phyloP scores from a whole-genome alignment of 2,888 invertebrate species.

The Parapristionchus giblindavisi region DNA sequence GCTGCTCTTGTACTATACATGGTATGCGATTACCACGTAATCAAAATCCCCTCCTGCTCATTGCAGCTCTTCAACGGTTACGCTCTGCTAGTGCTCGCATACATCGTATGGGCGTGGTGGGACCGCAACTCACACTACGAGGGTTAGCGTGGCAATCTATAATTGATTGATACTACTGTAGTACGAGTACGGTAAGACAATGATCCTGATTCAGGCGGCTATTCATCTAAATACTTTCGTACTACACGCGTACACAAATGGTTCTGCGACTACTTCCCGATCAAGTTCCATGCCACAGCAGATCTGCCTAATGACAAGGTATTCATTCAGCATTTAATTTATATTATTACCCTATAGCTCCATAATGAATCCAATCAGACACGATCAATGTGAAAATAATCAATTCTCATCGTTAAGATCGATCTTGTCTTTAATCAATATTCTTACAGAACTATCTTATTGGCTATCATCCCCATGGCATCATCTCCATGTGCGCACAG shows the following conservation, averaged over 20 bases:
- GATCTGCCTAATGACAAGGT: conserved; percentile 78
- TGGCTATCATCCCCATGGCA: conserved; percentile 89
- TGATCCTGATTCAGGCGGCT: conserved; percentile 45
- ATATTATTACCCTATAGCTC: too few relatives aligned
- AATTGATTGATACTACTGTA: not conserved
- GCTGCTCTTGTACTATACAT: conserved; percentile 72
- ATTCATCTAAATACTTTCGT: conserved; percentile 52
- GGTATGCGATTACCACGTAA: conserved; percentile 35
- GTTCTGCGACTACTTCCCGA: conserved; percentile 85
- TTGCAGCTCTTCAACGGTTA: not conserved
- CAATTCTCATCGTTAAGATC: too few relatives aligned
- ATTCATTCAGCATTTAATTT: too few relatives aligned
- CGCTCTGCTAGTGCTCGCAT: conserved; percentile 36
- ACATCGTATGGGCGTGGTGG: conserved; percentile 76
- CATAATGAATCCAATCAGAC: not conserved
- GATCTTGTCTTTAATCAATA: not conserved
- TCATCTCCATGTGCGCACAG: conserved; percentile 83
- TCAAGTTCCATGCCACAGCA: conserved; percentile 82
- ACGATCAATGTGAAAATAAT: too few relatives aligned
- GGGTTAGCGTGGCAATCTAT: conserved; percentile 44
- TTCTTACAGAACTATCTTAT: conserved; percentile 61
- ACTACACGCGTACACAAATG: conserved; percentile 77
- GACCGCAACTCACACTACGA: conserved; percentile 77
- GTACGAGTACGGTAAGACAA: too few relatives aligned
- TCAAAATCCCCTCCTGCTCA: not conserved